Evolutionary conservation across 2,113 vertebrate genomes (phyloP).

Genomic region (Thermophis baileyi): DNA sequence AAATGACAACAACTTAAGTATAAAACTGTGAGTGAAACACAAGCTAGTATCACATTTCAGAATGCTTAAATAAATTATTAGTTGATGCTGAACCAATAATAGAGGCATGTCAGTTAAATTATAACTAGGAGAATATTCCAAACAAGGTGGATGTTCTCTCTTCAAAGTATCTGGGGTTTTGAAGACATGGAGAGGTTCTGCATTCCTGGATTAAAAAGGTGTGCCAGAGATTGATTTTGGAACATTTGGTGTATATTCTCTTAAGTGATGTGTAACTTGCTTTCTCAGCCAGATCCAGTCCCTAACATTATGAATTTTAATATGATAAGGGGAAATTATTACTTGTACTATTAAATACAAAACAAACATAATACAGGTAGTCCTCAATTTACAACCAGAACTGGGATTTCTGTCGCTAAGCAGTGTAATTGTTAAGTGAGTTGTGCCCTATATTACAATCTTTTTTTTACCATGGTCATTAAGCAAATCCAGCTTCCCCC

Average conservation of each 20-base stretch:
- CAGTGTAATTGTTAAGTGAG: not conserved
- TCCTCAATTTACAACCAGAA: not conserved
- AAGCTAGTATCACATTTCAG: not conserved
- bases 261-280: not conserved
- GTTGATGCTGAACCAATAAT: not conserved
- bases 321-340: not conserved
- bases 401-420: not conserved
- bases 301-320: not conserved
- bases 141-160: not conserved
- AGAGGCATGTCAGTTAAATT: not conserved
- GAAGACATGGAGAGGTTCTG: not conserved
- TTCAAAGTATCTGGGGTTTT: not conserved
- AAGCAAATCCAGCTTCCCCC: not conserved
- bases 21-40: not conserved
- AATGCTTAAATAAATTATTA: not conserved
- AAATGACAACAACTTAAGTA: not conserved
- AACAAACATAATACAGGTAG: not conserved
- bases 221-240: not conserved
- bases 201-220: not conserved
- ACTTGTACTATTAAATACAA: not conserved
- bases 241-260: not conserved
- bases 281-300: not conserved
- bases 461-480: not conserved
- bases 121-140: not conserved
- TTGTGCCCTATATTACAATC: not conserved